phyloP scores from a whole-genome alignment of 2,113 vertebrate genomes.

The Rhagologus leucostigma region DNA sequence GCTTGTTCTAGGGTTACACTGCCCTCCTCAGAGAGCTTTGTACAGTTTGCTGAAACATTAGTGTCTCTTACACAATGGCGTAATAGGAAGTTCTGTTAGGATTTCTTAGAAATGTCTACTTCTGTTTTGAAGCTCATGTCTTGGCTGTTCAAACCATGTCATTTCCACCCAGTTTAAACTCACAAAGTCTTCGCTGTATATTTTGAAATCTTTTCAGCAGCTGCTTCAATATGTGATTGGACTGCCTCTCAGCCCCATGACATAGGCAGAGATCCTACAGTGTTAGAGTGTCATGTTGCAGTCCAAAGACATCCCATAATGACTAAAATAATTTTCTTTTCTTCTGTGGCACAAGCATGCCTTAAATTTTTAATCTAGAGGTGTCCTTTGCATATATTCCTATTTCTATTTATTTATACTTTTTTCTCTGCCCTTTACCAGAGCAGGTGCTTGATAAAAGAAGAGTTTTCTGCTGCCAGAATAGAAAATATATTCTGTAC shows the following conservation, averaged over 20 bases:
- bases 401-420: background rate
- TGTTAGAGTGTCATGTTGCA: background rate
- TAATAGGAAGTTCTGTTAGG: background rate
- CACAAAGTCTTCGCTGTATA: background rate
- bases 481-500: background rate
- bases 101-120: background rate
- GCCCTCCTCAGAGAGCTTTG: background rate
- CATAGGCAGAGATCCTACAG: background rate
- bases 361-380: background rate
- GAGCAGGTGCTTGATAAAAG: background rate
- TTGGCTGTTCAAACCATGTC: background rate
- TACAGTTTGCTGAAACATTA: background rate
- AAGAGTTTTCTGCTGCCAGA: background rate
- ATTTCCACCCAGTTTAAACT: background rate
- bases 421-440: background rate
- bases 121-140: background rate
- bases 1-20: background rate
- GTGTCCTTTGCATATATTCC: background rate
- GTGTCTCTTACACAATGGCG: background rate
- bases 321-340: background rate
- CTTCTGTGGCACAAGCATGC: background rate
- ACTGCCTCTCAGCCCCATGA: background rate
- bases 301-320: background rate
- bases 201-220: background rate
- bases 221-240: background rate